phyloP scores from a whole-genome alignment of 2,797 vertebrate species.

The Argyrosomus regius region DNA sequence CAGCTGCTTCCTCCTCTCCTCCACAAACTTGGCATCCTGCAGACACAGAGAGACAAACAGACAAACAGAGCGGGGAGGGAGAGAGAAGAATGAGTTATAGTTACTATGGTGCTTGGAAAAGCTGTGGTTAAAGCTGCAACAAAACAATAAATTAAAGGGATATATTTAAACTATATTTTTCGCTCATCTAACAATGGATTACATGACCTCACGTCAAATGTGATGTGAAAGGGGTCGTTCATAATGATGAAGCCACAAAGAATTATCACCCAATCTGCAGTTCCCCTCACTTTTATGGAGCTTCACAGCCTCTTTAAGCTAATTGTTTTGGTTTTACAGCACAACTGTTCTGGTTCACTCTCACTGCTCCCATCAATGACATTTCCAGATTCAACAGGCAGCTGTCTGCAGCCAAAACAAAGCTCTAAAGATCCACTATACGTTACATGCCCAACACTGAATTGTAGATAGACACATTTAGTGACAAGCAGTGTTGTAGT shows the following conservation, averaged over 20 bases:
- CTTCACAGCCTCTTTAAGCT: neutral
- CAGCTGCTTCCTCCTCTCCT: constrained; percentile 95
- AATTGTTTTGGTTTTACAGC: neutral
- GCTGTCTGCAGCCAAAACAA: neutral
- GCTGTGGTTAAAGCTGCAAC: constrained; percentile 22
- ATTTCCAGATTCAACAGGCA: neutral
- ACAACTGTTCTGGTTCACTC: neutral
- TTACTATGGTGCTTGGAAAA: neutral
- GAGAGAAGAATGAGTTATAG: neutral
- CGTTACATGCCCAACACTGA: too few relatives aligned
- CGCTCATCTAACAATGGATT: neutral
- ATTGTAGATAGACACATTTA: too few relatives aligned
- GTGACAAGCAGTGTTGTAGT: too few relatives aligned
- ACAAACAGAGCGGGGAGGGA: neutral
- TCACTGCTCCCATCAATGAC: neutral
- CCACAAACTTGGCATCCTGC: constrained; percentile 98
- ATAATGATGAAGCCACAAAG: neutral
- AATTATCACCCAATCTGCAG: neutral
- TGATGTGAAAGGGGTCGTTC: neutral
- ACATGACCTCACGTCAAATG: neutral
- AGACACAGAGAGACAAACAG: constrained; percentile 10
- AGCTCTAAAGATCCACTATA: neutral
- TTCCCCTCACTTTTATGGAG: neutral
- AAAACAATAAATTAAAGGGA: neutral
- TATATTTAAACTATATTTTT: neutral